Conservation (phyloP, 2,113 vertebrate species). For the Perca schrenkii region DNA sequence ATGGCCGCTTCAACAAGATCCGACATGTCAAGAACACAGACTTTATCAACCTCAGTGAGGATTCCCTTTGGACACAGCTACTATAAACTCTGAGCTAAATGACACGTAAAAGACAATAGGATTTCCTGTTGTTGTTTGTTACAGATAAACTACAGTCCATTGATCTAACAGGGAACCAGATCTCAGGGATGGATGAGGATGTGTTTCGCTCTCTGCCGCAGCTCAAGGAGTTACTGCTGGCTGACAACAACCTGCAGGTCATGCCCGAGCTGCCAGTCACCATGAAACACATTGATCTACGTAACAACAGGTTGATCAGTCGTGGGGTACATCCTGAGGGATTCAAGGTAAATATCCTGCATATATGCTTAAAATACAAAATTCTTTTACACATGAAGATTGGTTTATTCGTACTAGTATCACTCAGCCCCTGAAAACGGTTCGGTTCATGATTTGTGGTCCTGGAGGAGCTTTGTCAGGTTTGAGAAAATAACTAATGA, state of each 20-base stretch:
- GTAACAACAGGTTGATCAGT: conserved; percentile 84
- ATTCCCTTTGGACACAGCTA: background rate
- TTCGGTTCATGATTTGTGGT: too few relatives aligned
- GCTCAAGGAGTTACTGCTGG: conserved; percentile 85
- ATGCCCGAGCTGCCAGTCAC: conserved; percentile 84
- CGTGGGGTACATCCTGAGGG: conserved; percentile 74
- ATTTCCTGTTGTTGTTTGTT: conserved; percentile 16
- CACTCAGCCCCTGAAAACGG: too few relatives aligned
- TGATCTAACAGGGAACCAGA: conserved; percentile 86
- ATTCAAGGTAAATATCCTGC: conserved; percentile 78
- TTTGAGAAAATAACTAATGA: too few relatives aligned
- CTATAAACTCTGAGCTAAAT: background rate
- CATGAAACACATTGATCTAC: conserved; percentile 80
- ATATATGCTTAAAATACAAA: too few relatives aligned
- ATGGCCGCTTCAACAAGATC: conserved; percentile 88
- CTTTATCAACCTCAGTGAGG: conserved; percentile 85
- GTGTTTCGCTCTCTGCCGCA: conserved; percentile 79
- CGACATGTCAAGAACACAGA: conserved; percentile 66
- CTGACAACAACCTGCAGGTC: conserved; percentile 79
- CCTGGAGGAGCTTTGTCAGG: too few relatives aligned
- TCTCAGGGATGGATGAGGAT: conserved; percentile 75
- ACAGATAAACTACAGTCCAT: conserved; percentile 86
- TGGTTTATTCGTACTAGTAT: too few relatives aligned
- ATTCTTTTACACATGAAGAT: too few relatives aligned
- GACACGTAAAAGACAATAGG: too few relatives aligned